Conservation (phyloP, 1,140 invertebrate genomes). For the Stratiolaelaps scimitus region DNA sequence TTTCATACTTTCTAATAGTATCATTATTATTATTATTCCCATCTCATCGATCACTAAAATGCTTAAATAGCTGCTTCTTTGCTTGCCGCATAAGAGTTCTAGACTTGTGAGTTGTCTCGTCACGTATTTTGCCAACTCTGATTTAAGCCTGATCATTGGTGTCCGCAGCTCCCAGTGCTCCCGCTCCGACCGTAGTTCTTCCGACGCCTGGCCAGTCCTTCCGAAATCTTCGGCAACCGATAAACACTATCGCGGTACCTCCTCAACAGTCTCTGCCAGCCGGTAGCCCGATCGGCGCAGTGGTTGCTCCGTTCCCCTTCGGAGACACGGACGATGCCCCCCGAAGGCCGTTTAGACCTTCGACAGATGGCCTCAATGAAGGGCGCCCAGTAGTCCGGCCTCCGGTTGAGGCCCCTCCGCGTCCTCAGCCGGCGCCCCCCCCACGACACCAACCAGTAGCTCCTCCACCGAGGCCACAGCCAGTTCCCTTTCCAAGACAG, state of each 20-base stretch:
- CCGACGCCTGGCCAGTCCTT: background rate
- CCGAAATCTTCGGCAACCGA: conserved; percentile 12
- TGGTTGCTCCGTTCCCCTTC: conserved; percentile 21
- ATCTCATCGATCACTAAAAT: background rate
- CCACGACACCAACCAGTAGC: background rate
- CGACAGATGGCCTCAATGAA: background rate
- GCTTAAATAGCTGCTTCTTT: background rate
- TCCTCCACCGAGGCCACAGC: conserved; percentile 11
- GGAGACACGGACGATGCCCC: conserved; percentile 5
- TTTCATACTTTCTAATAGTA: too few species aligned
- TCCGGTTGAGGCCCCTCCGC: background rate
- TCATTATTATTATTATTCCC: too few species aligned
- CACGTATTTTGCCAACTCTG: too few species aligned
- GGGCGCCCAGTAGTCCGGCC: background rate
- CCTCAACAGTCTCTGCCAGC: background rate
- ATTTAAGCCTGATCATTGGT: background rate
- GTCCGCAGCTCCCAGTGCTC: background rate
- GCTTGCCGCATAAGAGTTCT: background rate
- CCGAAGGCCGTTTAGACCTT: too few species aligned
- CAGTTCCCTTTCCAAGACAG: conserved; percentile 10
- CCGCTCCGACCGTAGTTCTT: background rate
- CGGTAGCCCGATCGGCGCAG: background rate
- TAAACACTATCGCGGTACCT: conserved; percentile 17
- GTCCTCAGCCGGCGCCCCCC: conserved; percentile 1
- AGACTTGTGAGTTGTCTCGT: too few species aligned